phyloP scores from a whole-genome alignment of 2,113 vertebrate genomes.

The Grammomys dolichurus region DNA sequence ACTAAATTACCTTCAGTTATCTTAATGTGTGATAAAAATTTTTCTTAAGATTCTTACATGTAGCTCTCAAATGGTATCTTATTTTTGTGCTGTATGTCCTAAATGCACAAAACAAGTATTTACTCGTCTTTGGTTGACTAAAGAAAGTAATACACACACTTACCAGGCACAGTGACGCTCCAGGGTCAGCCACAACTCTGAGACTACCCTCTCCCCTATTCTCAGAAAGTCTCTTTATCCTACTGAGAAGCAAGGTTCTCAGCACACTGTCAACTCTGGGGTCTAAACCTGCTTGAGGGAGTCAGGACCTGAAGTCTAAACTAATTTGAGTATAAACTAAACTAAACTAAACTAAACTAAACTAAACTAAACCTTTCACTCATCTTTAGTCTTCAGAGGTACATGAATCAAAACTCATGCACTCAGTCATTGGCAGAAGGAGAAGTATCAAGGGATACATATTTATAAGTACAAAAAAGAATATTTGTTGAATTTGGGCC shows the following conservation, averaged over 20 bases:
- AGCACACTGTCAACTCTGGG: not conserved
- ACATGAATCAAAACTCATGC: not conserved
- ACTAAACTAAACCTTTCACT: not conserved
- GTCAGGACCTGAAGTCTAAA: not conserved
- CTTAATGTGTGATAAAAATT: not conserved
- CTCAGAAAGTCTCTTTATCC: not conserved
- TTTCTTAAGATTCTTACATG: not conserved
- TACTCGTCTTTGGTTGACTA: not conserved
- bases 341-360: not conserved
- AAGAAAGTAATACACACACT: not conserved
- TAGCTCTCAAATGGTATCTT: not conserved
- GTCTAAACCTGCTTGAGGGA: not conserved
- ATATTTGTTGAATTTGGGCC: not conserved
- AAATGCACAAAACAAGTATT: not conserved
- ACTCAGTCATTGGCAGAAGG: not conserved
- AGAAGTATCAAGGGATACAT: not conserved
- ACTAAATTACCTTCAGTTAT: not conserved
- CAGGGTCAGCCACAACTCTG: not conserved
- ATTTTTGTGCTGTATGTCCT: not conserved
- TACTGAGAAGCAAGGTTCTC: not conserved
- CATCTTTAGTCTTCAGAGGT: not conserved
- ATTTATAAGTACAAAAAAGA: not conserved
- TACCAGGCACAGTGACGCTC: not conserved
- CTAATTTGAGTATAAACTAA: constrained; percentile 10
- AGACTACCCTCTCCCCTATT: not conserved